These are phyloP conservation scores for Rhinogobius similis DNA, from an alignment of 2,113 vertebrate species.

Conservation along the genomic window DNA sequence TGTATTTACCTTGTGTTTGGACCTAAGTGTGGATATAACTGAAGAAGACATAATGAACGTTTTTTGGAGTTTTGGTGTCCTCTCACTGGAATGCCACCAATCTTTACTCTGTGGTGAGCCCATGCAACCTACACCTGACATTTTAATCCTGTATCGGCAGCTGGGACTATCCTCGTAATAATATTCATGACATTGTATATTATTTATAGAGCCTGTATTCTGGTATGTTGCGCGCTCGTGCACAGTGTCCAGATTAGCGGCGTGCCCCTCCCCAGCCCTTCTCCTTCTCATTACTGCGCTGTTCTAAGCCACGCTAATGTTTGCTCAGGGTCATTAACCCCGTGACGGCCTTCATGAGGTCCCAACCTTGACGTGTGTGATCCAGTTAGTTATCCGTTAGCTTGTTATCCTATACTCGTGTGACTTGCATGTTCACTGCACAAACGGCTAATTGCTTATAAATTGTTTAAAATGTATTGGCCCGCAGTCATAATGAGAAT, in stretches of 20 bases:
- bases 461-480: constrained; percentile 5
- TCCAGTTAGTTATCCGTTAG: constrained; percentile 15
- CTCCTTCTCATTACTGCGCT: constrained; percentile 41
- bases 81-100: too few species aligned
- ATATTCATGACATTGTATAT: background rate
- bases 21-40: too few species aligned
- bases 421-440: background rate
- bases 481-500: background rate
- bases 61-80: too few species aligned
- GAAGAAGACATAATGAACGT: too few species aligned
- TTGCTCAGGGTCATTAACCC: constrained; percentile 51
- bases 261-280: background rate
- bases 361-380: constrained; percentile 23
- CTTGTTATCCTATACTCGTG: constrained; percentile 17
- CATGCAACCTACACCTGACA: too few species aligned
- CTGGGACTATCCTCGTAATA: background rate
- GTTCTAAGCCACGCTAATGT: constrained; percentile 54
- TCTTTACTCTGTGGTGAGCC: too few species aligned
- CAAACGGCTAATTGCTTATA: constrained; percentile 4
- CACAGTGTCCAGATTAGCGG: background rate
- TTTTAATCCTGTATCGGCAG: background rate
- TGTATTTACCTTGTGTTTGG: too few species aligned
- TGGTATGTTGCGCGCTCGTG: background rate
- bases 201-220: constrained; percentile 1
- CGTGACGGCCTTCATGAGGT: constrained; percentile 44